Evolutionary conservation across 2,797 vertebrate species (phyloP).

Genomic region (Fringilla coelebs): DNA sequence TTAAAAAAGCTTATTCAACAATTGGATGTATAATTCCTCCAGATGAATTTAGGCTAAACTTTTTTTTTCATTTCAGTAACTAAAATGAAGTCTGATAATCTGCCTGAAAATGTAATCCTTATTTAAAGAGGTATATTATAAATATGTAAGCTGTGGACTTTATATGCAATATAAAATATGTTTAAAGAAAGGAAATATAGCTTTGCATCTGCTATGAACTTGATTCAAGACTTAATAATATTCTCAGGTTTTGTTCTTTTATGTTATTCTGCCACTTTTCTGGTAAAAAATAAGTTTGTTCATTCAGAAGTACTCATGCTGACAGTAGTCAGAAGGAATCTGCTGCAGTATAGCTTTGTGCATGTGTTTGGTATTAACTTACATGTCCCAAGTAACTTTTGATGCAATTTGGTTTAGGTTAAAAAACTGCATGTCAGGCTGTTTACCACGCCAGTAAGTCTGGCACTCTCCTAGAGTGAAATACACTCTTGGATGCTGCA

Average conservation of each 20-base stretch:
- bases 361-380: not conserved
- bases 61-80: not conserved
- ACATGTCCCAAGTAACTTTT: not conserved
- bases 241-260: not conserved
- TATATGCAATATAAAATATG: not conserved
- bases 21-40: not conserved
- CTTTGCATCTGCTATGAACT: not conserved
- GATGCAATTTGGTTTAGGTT: not conserved
- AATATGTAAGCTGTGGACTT: not conserved
- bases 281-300: not conserved
- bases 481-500: not conserved
- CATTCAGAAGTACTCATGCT: not conserved
- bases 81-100: not conserved
- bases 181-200: not conserved
- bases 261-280: not conserved
- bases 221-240: not conserved
- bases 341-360: not conserved
- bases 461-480: not conserved
- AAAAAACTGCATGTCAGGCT: not conserved
- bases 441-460: not conserved
- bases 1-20: not conserved
- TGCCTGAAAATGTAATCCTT: not conserved
- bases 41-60: not conserved
- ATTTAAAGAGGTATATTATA: not conserved
- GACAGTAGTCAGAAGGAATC: not conserved